These are phyloP conservation scores for Jordanella pulchra DNA, from an alignment of 2,797 vertebrate genomes.

Conservation along the genomic window DNA sequence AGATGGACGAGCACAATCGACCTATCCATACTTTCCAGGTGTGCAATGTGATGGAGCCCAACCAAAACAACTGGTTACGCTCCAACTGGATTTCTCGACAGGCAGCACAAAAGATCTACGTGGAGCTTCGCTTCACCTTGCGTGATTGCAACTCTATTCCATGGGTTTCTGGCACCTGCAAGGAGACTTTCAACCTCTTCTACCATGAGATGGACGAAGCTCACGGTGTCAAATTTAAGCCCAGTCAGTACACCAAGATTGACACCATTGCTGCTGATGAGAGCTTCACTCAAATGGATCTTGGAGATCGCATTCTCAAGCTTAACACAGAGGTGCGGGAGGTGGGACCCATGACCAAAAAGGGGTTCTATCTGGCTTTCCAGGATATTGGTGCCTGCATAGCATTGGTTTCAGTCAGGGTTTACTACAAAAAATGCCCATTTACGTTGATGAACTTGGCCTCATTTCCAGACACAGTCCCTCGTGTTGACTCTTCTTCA, in stretches of 20 bases:
- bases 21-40: slow-evolving; percentile 97
- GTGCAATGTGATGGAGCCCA: slow-evolving; percentile 96
- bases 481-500: slow-evolving; percentile 93
- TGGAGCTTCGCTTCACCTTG: slow-evolving; percentile 94
- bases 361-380: slow-evolving; percentile 94
- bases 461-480: slow-evolving; percentile 93
- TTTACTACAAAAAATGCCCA: slow-evolving; percentile 96
- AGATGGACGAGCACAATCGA: slow-evolving; percentile 95
- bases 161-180: slow-evolving; percentile 94
- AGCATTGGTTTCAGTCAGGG: slow-evolving; percentile 90
- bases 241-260: slow-evolving; percentile 90
- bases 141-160: slow-evolving; percentile 97
- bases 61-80: slow-evolving; percentile 97
- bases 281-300: slow-evolving; percentile 97
- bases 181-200: slow-evolving; percentile 95
- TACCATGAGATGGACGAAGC: slow-evolving; percentile 92
- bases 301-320: slow-evolving; percentile 95
- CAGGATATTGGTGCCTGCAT: slow-evolving; percentile 97
- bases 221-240: slow-evolving; percentile 88
- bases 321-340: slow-evolving; percentile 96
- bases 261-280: slow-evolving; percentile 96
- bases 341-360: slow-evolving; percentile 89
- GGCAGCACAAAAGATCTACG: slow-evolving; percentile 93
- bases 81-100: slow-evolving; percentile 95
- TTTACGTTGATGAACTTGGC: slow-evolving; percentile 92